These are phyloP conservation scores for Grallaria varia DNA, from an alignment of 2,113 vertebrate genomes.

Conservation along the genomic window DNA sequence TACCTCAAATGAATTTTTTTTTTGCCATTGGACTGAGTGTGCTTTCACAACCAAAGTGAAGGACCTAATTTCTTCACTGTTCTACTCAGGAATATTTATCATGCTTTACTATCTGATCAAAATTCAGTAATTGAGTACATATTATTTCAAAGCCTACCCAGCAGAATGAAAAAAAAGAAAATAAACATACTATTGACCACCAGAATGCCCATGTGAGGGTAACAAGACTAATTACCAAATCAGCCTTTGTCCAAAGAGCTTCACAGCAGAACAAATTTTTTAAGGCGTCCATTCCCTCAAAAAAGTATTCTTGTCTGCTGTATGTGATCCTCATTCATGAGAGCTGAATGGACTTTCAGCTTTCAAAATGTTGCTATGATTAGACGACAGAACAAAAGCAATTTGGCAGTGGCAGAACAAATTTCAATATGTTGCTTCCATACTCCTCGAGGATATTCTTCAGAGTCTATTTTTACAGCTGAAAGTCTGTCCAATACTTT, in stretches of 20 bases:
- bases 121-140: background rate
- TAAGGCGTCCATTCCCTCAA: background rate
- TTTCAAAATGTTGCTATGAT: background rate
- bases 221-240: background rate
- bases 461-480: background rate
- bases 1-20: background rate
- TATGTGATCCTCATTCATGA: background rate
- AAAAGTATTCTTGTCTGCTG: background rate
- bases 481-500: conserved; percentile 23
- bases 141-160: background rate
- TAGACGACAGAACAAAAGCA: background rate
- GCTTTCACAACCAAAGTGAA: background rate
- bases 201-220: background rate
- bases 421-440: background rate
- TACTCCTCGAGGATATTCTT: conserved; percentile 32
- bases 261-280: background rate
- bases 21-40: background rate
- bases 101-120: background rate
- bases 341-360: background rate
- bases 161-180: background rate
- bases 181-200: background rate
- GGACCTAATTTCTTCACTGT: background rate
- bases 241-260: background rate
- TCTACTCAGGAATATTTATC: background rate
- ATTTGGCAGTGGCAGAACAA: background rate